Evolutionary conservation across 2,888 invertebrate genomes (phyloP).

Genomic region (Acrobasis suavella): DNA sequence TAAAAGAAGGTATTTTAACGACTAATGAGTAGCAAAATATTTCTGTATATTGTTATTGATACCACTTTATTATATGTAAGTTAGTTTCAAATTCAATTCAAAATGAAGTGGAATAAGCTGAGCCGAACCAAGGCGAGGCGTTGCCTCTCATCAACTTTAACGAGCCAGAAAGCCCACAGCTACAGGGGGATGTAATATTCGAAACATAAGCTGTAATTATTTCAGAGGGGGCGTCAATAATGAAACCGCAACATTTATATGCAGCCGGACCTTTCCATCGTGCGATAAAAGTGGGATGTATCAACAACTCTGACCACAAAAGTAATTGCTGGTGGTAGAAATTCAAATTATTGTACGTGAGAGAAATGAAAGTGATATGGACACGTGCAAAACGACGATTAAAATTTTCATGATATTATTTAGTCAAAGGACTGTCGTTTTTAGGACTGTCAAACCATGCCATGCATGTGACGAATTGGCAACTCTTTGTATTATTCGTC

Average conservation of each 20-base stretch:
- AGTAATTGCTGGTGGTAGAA: constrained; percentile 5
- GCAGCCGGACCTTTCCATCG: constrained; percentile 47
- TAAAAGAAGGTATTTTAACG: no score
- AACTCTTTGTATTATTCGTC: no score
- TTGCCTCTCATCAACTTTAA: constrained; percentile 78
- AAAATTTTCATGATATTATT: neutral
- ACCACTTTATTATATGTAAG: no score
- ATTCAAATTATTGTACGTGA: constrained; percentile 12
- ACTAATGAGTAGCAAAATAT: no score
- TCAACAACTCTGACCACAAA: constrained; percentile 15
- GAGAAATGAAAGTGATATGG: constrained; percentile 1
- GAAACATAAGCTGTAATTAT: constrained; percentile 77
- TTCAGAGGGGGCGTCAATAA: constrained; percentile 73
- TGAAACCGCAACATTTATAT: constrained; percentile 67
- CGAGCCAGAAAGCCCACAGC: constrained; percentile 68
- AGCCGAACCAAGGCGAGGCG: constrained; percentile 47
- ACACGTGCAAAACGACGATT: neutral
- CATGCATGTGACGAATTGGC: no score
- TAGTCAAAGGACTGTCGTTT: neutral
- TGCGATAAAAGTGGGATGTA: constrained; percentile 19
- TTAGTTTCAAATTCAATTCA: neutral
- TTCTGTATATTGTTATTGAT: no score
- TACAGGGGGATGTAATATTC: constrained; percentile 71
- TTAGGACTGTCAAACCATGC: no score
- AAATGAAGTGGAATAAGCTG: constrained; percentile 25